A percentile compares a stretch with the other conserved stretches of the same genome.
These are phyloP conservation scores for Syrphus vitripennis DNA, from an alignment of 2,888 invertebrate species.

Conservation along the genomic window DNA sequence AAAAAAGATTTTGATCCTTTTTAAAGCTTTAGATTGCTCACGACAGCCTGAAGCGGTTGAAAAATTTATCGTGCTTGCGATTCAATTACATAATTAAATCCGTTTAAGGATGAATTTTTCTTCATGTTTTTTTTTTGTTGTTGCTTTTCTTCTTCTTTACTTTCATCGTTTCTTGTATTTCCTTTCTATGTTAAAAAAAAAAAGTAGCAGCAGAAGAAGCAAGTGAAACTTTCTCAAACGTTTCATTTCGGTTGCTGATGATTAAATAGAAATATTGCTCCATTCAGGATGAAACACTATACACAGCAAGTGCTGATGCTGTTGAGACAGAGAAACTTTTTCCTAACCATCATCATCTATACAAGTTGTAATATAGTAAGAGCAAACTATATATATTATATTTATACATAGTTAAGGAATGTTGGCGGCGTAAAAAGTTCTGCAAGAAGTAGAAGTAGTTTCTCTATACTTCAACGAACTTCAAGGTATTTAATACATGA, in stretches of 20 bases:
- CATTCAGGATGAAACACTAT: constrained; percentile 10
- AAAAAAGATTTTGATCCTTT: constrained; percentile 54
- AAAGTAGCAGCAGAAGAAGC: not conserved
- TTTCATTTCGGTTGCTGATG: constrained; percentile 35
- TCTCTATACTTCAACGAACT: not conserved
- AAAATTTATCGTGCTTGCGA: constrained; percentile 62
- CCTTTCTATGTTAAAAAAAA: not conserved
- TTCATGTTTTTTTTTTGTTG: not conserved
- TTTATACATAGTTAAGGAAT: not conserved
- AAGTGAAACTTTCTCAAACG: constrained; percentile 34
- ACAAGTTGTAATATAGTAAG: not conserved
- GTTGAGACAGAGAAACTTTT: constrained; percentile 26
- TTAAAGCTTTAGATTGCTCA: constrained; percentile 41
- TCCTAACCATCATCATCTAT: not conserved
- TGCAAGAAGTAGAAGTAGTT: not conserved
- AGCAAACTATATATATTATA: not conserved
- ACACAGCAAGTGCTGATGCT: constrained; percentile 11
- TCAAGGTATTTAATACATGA: constrained; percentile 50
- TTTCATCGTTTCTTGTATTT: not conserved
- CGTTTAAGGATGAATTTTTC: constrained; percentile 73
- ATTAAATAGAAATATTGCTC: constrained; percentile 41
- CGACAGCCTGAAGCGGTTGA: constrained; percentile 1
- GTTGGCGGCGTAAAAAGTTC: constrained; percentile 21
- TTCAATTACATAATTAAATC: constrained; percentile 80
- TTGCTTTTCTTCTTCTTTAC: not conserved